These are phyloP conservation scores for Mus pahari DNA, from an alignment of 2,113 vertebrate species.

Conservation along the genomic window DNA sequence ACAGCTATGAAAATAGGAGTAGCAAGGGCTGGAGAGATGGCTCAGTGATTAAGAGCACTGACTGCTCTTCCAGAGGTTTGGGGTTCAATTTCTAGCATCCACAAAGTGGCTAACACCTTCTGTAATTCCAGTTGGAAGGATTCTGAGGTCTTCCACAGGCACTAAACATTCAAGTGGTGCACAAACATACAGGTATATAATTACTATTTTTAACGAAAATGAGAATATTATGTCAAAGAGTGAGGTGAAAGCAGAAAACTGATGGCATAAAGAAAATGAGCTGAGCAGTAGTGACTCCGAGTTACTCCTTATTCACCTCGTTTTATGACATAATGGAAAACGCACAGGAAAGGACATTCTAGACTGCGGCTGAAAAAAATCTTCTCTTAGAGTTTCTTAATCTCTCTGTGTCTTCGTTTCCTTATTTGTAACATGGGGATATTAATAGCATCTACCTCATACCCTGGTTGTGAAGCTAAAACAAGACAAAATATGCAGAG, in stretches of 20 bases:
- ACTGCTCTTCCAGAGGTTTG: not conserved
- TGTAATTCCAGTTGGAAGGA: not conserved
- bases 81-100: not conserved
- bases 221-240: not conserved
- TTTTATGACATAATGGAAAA: not conserved
- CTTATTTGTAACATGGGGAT: slow-evolving; percentile 45
- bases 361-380: not conserved
- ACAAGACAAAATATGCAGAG: slow-evolving; percentile 40
- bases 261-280: not conserved
- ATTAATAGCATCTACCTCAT: slow-evolving; percentile 59
- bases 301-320: not conserved
- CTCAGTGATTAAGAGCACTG: not conserved
- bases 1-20: not conserved
- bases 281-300: not conserved
- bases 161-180: not conserved
- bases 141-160: not conserved
- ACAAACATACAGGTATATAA: not conserved
- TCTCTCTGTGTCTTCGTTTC: not conserved
- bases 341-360: not conserved
- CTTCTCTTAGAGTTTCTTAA: not conserved
- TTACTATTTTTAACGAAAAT: not conserved
- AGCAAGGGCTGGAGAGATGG: not conserved
- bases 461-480: not conserved
- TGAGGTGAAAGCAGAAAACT: not conserved
- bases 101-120: not conserved